phyloP scores from a whole-genome alignment of 2,888 invertebrate species.

The Eupithecia tripunctaria region DNA sequence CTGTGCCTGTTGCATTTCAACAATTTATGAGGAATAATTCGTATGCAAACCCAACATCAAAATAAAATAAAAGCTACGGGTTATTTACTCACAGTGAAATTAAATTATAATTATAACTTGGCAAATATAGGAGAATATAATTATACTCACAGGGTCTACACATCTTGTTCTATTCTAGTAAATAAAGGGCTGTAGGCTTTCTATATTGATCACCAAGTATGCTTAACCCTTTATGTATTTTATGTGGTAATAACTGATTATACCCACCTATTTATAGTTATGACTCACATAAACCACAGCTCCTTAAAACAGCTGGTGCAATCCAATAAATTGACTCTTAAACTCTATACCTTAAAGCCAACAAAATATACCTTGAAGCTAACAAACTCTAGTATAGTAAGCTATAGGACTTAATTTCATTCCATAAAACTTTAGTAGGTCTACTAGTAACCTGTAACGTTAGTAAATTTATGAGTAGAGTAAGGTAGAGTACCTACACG shows the following conservation, averaged over 20 bases:
- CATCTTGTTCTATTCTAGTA: not conserved
- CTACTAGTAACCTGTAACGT: no score
- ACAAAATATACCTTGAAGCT: no score
- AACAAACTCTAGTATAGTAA: no score
- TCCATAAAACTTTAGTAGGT: no score
- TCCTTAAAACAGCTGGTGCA: not conserved
- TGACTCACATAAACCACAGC: constrained; percentile 46
- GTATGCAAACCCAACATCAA: not conserved
- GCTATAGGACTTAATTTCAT: no score
- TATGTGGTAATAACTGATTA: constrained; percentile 40
- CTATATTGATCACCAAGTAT: constrained; percentile 37
- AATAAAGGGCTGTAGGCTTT: constrained; percentile 11
- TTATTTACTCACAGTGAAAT: not conserved
- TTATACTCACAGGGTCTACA: no score
- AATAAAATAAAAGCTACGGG: not conserved
- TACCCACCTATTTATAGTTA: constrained; percentile 43
- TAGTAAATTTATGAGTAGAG: no score
- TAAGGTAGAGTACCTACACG: no score
- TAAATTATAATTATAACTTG: not conserved
- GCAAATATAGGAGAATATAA: not conserved
- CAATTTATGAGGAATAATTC: not conserved
- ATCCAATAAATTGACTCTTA: not conserved
- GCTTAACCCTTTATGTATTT: constrained; percentile 39
- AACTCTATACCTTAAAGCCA: not conserved
- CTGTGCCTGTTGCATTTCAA: not conserved